These are phyloP conservation scores for Bombus vancouverensis DNA, from an alignment of 1,140 invertebrate genomes.

Conservation along the genomic window DNA sequence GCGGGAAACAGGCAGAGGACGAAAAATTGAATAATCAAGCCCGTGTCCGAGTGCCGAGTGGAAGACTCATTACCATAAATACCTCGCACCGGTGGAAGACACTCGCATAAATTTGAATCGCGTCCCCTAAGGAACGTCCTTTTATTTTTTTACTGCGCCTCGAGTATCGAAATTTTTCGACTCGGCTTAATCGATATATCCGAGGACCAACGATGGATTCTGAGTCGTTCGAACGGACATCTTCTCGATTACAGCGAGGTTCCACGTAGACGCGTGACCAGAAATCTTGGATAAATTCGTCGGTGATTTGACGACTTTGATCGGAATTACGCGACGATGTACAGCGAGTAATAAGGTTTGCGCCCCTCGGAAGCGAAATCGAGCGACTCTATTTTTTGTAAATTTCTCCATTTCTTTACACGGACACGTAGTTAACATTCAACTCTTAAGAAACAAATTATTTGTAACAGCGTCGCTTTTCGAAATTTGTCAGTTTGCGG, in stretches of 20 bases:
- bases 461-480: too few species aligned
- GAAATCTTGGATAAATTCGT: not conserved
- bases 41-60: not conserved
- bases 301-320: not conserved
- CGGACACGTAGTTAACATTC: too few species aligned
- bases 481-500: too few species aligned
- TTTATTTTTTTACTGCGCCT: not conserved
- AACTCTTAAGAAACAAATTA: too few species aligned
- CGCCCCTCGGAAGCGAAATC: too few species aligned
- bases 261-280: too few species aligned
- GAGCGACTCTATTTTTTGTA: too few species aligned
- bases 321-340: not conserved
- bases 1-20: not conserved
- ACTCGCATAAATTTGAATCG: conserved; percentile 18
- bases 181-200: not conserved
- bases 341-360: too few species aligned
- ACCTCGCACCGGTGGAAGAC: not conserved
- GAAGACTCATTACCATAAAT: conserved; percentile 30
- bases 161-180: not conserved
- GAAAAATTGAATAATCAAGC: conserved; percentile 40
- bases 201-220: not conserved
- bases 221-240: not conserved
- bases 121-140: not conserved
- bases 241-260: not conserved
- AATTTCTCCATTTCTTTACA: too few species aligned